Base-by-base conservation (phyloP, 2,113 vertebrate species). In the Callorhinus ursinus region DNA sequence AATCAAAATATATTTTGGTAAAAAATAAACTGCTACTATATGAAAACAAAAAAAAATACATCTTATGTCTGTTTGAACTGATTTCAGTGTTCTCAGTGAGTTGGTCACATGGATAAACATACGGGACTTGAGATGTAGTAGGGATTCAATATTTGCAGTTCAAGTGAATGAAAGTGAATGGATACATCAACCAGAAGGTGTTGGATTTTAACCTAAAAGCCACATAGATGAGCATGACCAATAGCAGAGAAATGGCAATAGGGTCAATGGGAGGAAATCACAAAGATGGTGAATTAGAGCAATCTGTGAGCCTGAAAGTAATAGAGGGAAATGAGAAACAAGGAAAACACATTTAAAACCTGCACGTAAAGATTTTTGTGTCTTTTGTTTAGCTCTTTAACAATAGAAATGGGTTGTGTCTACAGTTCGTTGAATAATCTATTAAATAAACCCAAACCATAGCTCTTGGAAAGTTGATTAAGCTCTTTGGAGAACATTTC, bases 361-460 rank as follows among this genome's bases (percentile, higher is more conserved):
- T 51, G 65, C 67, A 46, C 8, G 3, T n/a, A 80, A 85, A 95
- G 39, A 16, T 67, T 59, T 71, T 26, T 57, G 33, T 92, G 83
- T 65, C 84, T 96, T 67, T 55, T 83, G 0, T 69, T 91, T 87
- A 81, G 63, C 81, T 96, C 26, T 97, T 74, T 82, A 83, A 80
- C 82, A 93, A 84, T 83, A 81, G 90, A 69, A 88, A 88, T 89
- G 69, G 10, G 21, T 22, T 90, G 96, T 22, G 11, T 88, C 26
- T 82, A 96, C 33, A 59, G 36, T 67, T 96, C 94, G 83, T 96
- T 95, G 92, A 94, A 84, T 71, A 82, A 81, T 92, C 84, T 92
- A 93, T 95, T 90, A 71, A 69, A 84, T 88, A 87, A 55, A 80
- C 79, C 36, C 36, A 57, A 90, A 24, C 15, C 57, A 80, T 26